Conservation (phyloP, 2,888 invertebrate species). For the Pseudoips prasinana region DNA sequence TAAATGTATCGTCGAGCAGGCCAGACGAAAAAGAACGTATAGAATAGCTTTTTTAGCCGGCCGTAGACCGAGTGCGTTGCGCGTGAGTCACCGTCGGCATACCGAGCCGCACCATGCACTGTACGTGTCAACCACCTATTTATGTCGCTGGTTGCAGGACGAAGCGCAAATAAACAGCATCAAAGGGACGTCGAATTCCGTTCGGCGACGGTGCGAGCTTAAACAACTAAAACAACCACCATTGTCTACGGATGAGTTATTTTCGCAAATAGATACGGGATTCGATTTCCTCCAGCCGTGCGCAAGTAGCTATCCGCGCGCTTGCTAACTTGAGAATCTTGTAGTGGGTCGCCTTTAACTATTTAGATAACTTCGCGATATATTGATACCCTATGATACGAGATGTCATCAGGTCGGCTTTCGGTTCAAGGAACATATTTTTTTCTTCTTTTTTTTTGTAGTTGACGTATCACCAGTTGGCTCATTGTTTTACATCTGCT, state of each 20-base stretch:
- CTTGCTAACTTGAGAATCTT: slow-evolving; percentile 20
- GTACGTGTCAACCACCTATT: slow-evolving; percentile 79
- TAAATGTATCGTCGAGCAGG: slow-evolving; percentile 23
- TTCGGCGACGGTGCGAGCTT: slow-evolving; percentile 48
- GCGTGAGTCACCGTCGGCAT: slow-evolving; percentile 68
- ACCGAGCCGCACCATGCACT: slow-evolving; percentile 67
- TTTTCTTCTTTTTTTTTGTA: too few species aligned
- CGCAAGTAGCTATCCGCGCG: slow-evolving; percentile 20
- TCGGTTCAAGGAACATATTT: too few species aligned
- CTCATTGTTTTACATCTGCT: too few species aligned
- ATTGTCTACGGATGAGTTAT: slow-evolving; percentile 79
- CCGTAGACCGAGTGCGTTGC: slow-evolving; percentile 51
- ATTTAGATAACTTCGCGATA: slow-evolving; percentile 5
- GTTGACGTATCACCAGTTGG: too few species aligned
- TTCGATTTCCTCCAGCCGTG: slow-evolving; percentile 23
- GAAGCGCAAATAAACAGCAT: slow-evolving; percentile 79
- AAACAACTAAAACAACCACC: slow-evolving; percentile 71
- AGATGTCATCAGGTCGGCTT: too few species aligned
- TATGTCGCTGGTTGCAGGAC: slow-evolving; percentile 79
- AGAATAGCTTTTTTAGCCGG: slow-evolving; percentile 55
- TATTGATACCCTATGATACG: too few species aligned
- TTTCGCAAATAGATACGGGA: slow-evolving; percentile 70
- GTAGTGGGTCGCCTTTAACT: not conserved
- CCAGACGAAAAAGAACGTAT: slow-evolving; percentile 55
- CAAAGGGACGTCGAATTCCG: slow-evolving; percentile 76